A percentile compares a stretch with the other conserved stretches of the same genome.
Conservation (phyloP, 2,888 invertebrate species). For the Geotrupes spiniger region DNA sequence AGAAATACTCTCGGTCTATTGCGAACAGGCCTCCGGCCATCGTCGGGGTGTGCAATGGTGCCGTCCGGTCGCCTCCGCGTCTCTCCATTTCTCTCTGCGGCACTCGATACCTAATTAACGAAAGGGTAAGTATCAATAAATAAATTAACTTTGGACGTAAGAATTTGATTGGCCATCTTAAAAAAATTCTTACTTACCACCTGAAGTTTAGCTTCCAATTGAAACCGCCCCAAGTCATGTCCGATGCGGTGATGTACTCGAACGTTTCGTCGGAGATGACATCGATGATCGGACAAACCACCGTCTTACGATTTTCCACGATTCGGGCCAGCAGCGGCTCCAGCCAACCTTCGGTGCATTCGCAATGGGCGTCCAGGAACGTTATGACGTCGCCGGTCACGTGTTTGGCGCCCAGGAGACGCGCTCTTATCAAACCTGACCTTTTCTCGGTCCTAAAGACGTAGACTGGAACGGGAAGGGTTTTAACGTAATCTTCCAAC, state of each 20-base stretch:
- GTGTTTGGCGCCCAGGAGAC: slow-evolving; percentile 90
- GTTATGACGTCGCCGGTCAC: slow-evolving; percentile 91
- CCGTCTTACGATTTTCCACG: slow-evolving; percentile 86
- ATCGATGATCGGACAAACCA: slow-evolving; percentile 98
- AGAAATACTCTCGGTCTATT: slow-evolving; percentile 95
- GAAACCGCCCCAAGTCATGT: slow-evolving; percentile 99
- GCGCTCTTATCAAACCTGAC: slow-evolving; percentile 93
- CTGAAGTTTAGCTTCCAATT: slow-evolving; percentile 99
- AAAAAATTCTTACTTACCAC: no score
- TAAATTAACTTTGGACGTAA: no score
- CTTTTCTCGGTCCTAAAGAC: slow-evolving; percentile 88
- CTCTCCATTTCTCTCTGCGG: slow-evolving; percentile 96
- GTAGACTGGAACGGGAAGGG: slow-evolving; percentile 80
- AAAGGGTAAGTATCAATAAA: slow-evolving; percentile 5
- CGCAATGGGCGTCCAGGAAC: slow-evolving; percentile 97
- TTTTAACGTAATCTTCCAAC: slow-evolving; percentile 85
- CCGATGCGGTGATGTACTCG: slow-evolving; percentile 97
- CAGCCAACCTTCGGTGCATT: slow-evolving; percentile 98
- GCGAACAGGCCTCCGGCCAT: slow-evolving; percentile 98
- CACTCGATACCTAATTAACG: slow-evolving; percentile 79
- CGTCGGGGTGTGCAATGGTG: slow-evolving; percentile 91
- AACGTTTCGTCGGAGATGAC: slow-evolving; percentile 99
- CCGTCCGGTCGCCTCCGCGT: slow-evolving; percentile 87
- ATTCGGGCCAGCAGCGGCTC: slow-evolving; percentile 92
- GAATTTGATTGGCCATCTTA: no score